Percentiles rank a stretch among this genome's conserved stretches.
phyloP scores from a whole-genome alignment of 2,113 vertebrate species.

The Lagenorhynchus albirostris region DNA sequence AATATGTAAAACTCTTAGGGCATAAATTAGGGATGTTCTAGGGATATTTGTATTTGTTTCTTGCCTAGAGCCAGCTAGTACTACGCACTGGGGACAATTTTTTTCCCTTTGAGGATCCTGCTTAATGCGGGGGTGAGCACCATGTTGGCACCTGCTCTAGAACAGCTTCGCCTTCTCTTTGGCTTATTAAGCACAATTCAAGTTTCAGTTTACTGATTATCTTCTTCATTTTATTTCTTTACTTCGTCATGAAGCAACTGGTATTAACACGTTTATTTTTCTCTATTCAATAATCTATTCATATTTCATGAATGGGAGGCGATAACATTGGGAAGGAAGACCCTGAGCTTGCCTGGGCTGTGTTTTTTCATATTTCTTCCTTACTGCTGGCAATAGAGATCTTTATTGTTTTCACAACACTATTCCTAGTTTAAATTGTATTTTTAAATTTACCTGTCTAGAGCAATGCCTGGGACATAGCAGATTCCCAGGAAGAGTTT shows the following conservation, averaged over 20 bases:
- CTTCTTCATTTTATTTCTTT: background rate
- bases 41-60: background rate
- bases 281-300: background rate
- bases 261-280: background rate
- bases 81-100: accelerated
- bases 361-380: background rate
- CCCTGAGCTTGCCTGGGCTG: background rate
- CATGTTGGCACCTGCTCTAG: background rate
- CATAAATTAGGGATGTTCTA: background rate
- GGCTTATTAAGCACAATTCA: background rate
- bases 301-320: background rate
- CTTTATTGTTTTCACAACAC: background rate
- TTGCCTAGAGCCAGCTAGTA: background rate
- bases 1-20: background rate
- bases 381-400: background rate
- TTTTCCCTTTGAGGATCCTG: background rate
- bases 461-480: background rate
- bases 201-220: background rate
- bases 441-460: background rate
- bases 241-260: background rate
- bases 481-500: background rate
- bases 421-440: background rate
- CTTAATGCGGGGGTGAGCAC: background rate
- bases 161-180: background rate
- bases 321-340: background rate